Percentiles rank a stretch among this genome's conserved stretches.
Conservation (phyloP, 2,888 invertebrate genomes). For the Spisula solida region DNA sequence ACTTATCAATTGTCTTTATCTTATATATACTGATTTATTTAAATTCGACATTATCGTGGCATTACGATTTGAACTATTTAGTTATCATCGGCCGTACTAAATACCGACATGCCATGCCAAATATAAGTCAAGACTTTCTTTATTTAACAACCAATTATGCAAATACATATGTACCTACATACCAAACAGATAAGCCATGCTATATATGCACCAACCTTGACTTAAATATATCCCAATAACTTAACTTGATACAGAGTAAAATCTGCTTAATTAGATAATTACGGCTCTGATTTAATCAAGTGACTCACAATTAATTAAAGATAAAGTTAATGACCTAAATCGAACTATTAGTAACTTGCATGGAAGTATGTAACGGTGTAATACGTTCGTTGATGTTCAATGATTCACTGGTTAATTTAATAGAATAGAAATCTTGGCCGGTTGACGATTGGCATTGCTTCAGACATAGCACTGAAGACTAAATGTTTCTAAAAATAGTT, state of each 20-base stretch:
- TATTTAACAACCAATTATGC: not conserved
- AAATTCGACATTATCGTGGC: not conserved
- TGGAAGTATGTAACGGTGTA: no score
- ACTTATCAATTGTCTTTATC: no score
- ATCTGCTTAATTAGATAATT: not conserved
- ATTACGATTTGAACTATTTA: not conserved
- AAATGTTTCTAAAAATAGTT: no score
- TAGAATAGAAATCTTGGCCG: no score
- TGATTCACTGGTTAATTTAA: no score
- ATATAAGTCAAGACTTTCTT: slow-evolving; percentile 1
- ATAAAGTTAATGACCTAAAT: no score
- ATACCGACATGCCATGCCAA: not conserved
- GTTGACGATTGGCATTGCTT: no score
- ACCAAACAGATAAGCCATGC: not conserved
- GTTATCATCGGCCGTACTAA: not conserved
- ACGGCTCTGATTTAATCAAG: not conserved
- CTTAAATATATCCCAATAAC: not conserved
- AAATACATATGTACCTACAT: not conserved
- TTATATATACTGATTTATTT: no score
- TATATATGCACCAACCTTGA: not conserved
- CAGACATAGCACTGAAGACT: no score
- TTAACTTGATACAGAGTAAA: not conserved
- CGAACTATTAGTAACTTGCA: no score
- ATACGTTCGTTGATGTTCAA: no score
- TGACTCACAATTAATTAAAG: not conserved